Base-by-base conservation (phyloP, 2,888 invertebrate species). In the Drosophila algonquin region DNA sequence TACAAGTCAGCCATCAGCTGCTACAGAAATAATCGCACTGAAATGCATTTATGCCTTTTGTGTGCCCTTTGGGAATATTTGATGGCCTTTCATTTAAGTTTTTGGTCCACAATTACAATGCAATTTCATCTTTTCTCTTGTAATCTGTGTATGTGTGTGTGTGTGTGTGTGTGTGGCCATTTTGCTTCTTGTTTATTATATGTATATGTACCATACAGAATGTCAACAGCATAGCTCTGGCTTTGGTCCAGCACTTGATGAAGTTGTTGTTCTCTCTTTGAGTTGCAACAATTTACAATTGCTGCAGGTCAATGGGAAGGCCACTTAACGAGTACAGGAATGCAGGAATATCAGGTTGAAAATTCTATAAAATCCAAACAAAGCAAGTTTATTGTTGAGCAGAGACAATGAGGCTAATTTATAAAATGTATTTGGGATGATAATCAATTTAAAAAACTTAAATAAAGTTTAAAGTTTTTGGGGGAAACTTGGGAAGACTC, bases 91-190 rank as follows among this genome's bases (percentile, higher is more conserved):
- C n/a, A 44, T 44, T 40, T 12, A 8, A 9, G 35, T 45, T 46
- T 60, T 9, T 18, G 18, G 58, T 57, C 51, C 53, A 56, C 73
- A 79, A 76, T 76, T 79, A 62, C 76, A 79, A 69, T 69, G 76
- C 76, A 79, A 77, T 79, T 79, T 72, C 64, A 79, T 79, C 80
- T 75, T 58, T 54, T 44, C 8, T 70, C 51, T 59, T 80, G 52
- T 45, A 58, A 14, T 30, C 27, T 24, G 16, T 44, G 12, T 32
- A 18, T 32, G 30, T 12, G 21, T 44, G 27, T 27, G 27, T n/a
- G n/a, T n/a, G n/a, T n/a, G 7, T n/a, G n/a, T 27, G 27, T 8
- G 8, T 54, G 18, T 8, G 35, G 40, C 8, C 14, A 40, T 14
- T 14, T 40, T 24, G 18, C 16, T 27, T 56, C 10, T 56, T 2